Evolutionary conservation across 2,888 invertebrate genomes (phyloP).

Genomic region (Drosophila leonis): DNA sequence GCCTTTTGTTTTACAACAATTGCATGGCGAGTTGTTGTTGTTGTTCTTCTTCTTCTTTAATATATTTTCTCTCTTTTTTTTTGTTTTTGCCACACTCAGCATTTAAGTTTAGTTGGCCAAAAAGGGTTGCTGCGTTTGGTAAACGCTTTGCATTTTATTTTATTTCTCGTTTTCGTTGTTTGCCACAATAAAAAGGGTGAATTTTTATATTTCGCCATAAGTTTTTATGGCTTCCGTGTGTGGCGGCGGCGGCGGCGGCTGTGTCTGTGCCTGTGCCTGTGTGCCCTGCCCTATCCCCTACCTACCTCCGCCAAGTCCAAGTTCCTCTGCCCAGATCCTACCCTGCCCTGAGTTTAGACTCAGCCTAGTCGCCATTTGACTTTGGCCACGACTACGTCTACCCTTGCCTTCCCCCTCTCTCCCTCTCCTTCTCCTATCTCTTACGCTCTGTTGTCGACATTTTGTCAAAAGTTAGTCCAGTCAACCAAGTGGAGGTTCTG

Average conservation of each 20-base stretch:
- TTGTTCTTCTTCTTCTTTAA: conserved; percentile 26
- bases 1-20: conserved; percentile 79
- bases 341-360: conserved; percentile 8
- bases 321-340: conserved; percentile 4
- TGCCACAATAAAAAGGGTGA: conserved; percentile 80
- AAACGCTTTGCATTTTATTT: conserved; percentile 78
- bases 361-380: conserved; percentile 32
- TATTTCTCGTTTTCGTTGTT: conserved; percentile 74
- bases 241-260: conserved; percentile 51
- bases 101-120: conserved; percentile 75
- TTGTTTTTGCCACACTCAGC: conserved; percentile 74
- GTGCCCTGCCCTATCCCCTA: background rate
- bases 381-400: conserved; percentile 10
- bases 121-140: conserved; percentile 65
- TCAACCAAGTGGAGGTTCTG: conserved; percentile 46
- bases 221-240: conserved; percentile 82
- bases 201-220: conserved; percentile 80
- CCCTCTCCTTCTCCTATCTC: background rate
- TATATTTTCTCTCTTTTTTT: conserved; percentile 37
- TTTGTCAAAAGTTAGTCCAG: conserved; percentile 79
- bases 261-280: conserved; percentile 5
- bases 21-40: conserved; percentile 56
- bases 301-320: background rate
- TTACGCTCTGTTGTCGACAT: conserved; percentile 50
- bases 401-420: background rate